Evolutionary conservation across 2,797 vertebrate genomes (phyloP).

Genomic region (Sebastes umbrosus): DNA sequence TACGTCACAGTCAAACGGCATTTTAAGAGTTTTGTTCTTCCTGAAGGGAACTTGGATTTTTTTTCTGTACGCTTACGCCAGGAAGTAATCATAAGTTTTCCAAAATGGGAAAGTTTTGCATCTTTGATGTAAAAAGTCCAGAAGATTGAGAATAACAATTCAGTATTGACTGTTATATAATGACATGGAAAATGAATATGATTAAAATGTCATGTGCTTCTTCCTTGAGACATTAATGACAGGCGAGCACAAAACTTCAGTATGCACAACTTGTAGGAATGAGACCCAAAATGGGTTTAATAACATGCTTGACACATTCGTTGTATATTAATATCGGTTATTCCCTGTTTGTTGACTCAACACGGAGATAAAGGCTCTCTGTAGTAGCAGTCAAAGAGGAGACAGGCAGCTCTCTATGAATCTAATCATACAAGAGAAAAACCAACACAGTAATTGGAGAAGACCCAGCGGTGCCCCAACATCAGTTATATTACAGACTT

Average conservation of each 20-base stretch:
- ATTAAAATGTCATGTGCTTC: not conserved
- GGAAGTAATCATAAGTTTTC: not conserved
- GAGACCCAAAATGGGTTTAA: slow-evolving; percentile 14
- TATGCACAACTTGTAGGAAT: not conserved
- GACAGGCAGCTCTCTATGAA: slow-evolving; percentile 62
- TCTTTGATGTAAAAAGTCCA: not conserved
- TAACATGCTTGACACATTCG: slow-evolving; percentile 30
- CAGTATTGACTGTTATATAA: not conserved
- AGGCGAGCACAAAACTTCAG: not conserved
- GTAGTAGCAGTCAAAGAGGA: slow-evolving; percentile 32
- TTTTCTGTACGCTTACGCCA: not conserved
- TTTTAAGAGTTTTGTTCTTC: not conserved
- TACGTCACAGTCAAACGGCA: not conserved
- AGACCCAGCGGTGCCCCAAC: slow-evolving; percentile 68
- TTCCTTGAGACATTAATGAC: not conserved
- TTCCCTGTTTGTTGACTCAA: slow-evolving; percentile 55
- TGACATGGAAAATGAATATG: not conserved
- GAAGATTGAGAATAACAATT: not conserved
- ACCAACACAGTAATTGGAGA: slow-evolving; percentile 76
- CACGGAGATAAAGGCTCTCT: slow-evolving; percentile 48
- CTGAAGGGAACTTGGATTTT: not conserved
- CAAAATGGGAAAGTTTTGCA: not conserved
- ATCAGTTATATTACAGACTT: slow-evolving; percentile 81
- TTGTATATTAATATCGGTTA: slow-evolving; percentile 18
- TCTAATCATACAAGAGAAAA: slow-evolving; percentile 67